phyloP scores from a whole-genome alignment of 2,888 invertebrate genomes.

The Scelioninae gen. 2 region DNA sequence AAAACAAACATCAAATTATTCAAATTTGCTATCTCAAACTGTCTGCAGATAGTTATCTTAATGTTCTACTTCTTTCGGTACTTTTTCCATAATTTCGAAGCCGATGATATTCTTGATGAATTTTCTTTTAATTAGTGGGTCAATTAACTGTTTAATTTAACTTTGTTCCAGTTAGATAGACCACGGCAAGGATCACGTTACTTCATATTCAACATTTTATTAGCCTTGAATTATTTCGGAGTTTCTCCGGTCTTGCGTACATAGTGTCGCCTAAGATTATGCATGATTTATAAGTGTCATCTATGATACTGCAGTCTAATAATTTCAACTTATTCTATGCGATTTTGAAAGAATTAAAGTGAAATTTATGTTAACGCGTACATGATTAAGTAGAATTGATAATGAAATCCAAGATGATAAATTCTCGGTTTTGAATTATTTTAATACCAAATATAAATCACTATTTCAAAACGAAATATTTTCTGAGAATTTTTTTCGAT shows the following conservation, averaged over 20 bases:
- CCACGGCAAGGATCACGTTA: conserved; percentile 7
- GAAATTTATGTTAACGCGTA: conserved; percentile 13
- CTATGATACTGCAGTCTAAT: conserved; percentile 25
- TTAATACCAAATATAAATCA: too few species aligned
- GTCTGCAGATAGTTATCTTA: too few species aligned
- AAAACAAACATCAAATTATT: too few species aligned
- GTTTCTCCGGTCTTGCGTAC: conserved; percentile 17
- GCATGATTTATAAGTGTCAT: conserved; percentile 45
- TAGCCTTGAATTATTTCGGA: conserved; percentile 44
- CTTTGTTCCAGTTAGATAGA: conserved; percentile 25
- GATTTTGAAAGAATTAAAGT: conserved; percentile 23
- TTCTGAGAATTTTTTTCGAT: too few species aligned
- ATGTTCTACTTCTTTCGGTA: too few species aligned
- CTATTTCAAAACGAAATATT: too few species aligned
- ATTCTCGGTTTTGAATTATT: too few species aligned
- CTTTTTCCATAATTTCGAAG: too few species aligned
- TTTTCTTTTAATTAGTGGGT: conserved; percentile 11
- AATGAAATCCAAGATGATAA: conserved; percentile 4
- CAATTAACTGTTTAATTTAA: conserved; percentile 37
- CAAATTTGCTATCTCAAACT: too few species aligned
- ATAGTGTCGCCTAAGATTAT: conserved; percentile 32
- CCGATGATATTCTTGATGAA: too few species aligned
- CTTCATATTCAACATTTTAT: conserved; percentile 45
- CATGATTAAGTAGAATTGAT: conserved; percentile 7
- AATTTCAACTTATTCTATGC: conserved; percentile 17